Base-by-base conservation (phyloP, 2,888 invertebrate genomes). In the Monochamus alternatus region DNA sequence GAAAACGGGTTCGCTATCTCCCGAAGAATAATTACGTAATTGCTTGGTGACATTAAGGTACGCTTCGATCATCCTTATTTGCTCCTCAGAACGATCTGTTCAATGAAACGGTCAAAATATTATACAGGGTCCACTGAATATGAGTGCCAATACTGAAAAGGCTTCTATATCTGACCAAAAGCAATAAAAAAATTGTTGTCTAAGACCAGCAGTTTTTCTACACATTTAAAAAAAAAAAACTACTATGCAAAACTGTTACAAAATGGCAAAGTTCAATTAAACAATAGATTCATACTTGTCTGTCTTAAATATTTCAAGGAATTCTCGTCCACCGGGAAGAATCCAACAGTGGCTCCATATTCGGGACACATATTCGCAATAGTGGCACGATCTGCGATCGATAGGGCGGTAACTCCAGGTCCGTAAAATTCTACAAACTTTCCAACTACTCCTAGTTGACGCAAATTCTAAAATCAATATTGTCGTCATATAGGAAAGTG, bases 401-500 rank as follows among this genome's bases (percentile, higher is more conserved):
- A 97, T 4, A 99, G 90, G 73, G 95, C 94, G 0, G 93, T 89
- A 3, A 98, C 97, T 3, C 99, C 99, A 0, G 97, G 95, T 0
- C 99, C 99, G 89, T 95, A 99, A 90, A 99, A 99, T 90, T 99
- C 99, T 5, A 99, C 99, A 90, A 99, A 99, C 87, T 99, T 98
- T 3, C 98, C 98, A 70, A 99, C 99, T 7, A 99, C 99, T 55
- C 99, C 99, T 65, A 98, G 88, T 83, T 97, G 95, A 14, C 99
- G 93, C 72, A 99, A 91, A 88, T 96, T 90, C 88, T 85, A 82
- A 85, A 86, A 84, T 77, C 67, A 77, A 8, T 14, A 55, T 1
- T 38, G 44, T 7, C 22, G 0, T 58, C 14, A 22, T 3, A 58
- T 14, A 22, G 8, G 22, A n/a, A 63, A 7, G 1, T 1, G 22